A percentile compares a stretch with the other conserved stretches of the same genome.
phyloP scores from a whole-genome alignment of 2,113 vertebrate species.

The Tachysurus fulvidraco region DNA sequence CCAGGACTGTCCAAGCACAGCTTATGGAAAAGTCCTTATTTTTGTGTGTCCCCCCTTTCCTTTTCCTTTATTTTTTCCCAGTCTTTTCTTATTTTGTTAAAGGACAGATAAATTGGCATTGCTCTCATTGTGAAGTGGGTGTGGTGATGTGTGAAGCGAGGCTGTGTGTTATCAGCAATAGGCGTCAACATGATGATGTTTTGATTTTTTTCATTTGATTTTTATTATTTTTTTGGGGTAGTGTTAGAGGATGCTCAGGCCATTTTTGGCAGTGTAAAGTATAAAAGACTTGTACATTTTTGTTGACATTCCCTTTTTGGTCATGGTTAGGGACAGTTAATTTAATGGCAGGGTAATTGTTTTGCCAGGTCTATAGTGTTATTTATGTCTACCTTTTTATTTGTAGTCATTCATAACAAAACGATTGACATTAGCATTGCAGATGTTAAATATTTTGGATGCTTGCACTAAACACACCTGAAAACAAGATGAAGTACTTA shows the following conservation, averaged over 20 bases:
- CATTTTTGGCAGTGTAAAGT: conserved; percentile 35
- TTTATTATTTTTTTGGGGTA: neutral
- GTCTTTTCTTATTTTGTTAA: conserved; percentile 32
- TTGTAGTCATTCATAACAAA: conserved; percentile 20
- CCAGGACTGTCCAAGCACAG: conserved; percentile 40
- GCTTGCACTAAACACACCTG: conserved; percentile 43
- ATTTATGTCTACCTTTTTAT: conserved; percentile 34
- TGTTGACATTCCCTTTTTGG: conserved; percentile 56
- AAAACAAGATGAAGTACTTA: conserved; percentile 39
- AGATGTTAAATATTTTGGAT: conserved; percentile 42
- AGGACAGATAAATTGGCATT: conserved; percentile 53
- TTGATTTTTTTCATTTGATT: neutral
- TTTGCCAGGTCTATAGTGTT: conserved; percentile 29
- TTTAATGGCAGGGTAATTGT: conserved; percentile 45
- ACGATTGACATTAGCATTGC: conserved; percentile 25
- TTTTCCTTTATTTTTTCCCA: conserved; percentile 1
- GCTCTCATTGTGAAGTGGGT: conserved; percentile 56
- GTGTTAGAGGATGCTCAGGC: conserved; percentile 25
- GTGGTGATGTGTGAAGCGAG: conserved; percentile 22
- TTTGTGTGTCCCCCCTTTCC: neutral
- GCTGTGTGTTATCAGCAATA: conserved; percentile 56
- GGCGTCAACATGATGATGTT: conserved; percentile 44
- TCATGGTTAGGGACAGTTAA: conserved; percentile 40
- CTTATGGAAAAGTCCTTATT: conserved; percentile 20
- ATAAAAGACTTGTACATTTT: conserved; percentile 38